Percentiles rank a stretch among this genome's conserved stretches.
Evolutionary conservation across 2,797 vertebrate genomes (phyloP).

Genomic region (Pantherophis vulpinus): DNA sequence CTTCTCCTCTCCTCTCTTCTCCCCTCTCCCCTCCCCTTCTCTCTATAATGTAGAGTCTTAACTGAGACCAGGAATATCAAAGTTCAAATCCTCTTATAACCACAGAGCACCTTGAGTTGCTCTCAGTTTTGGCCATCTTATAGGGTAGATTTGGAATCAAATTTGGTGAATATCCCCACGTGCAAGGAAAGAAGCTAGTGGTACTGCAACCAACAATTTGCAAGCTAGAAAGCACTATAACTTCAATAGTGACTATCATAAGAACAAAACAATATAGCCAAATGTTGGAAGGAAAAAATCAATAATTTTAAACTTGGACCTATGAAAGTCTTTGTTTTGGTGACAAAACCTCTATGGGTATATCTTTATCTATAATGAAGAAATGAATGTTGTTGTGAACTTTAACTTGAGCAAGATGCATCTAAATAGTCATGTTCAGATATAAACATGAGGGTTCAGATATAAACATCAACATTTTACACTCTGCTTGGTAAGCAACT

Average conservation of each 20-base stretch:
- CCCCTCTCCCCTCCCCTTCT: fast-evolving
- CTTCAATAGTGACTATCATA: background rate
- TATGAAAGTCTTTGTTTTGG: background rate
- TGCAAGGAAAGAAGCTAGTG: background rate
- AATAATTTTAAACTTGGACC: background rate
- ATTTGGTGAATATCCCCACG: background rate
- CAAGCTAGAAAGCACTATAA: background rate
- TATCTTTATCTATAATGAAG: background rate
- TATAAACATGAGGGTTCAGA: background rate
- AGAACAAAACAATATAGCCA: background rate
- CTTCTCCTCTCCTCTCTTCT: background rate
- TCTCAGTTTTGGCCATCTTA: background rate
- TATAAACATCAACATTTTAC: background rate
- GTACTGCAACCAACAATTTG: background rate
- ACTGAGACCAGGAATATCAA: background rate
- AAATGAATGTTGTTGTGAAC: background rate
- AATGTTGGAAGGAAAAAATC: background rate
- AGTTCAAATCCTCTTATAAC: background rate
- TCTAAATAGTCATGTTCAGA: background rate
- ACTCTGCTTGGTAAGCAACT: background rate
- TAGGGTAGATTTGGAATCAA: background rate
- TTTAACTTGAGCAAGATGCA: background rate
- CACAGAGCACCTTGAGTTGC: background rate
- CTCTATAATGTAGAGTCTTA: background rate
- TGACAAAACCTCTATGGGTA: background rate